phyloP scores from a whole-genome alignment of 2,113 vertebrate genomes.

The Rhineura floridana region DNA sequence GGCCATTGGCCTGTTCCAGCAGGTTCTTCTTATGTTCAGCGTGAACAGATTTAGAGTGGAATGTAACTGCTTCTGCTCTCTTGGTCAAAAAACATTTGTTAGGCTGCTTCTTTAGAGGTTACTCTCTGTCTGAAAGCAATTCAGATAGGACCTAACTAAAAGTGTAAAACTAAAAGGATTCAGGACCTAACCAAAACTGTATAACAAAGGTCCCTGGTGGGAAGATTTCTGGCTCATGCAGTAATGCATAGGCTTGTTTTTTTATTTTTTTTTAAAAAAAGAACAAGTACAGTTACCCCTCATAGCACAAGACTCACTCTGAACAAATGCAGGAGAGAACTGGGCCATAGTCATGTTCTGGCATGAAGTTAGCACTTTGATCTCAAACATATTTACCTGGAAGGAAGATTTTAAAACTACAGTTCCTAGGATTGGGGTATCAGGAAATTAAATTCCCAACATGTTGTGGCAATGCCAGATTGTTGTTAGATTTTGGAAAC shows the following conservation, averaged over 20 bases:
- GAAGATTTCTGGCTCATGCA: too few species aligned
- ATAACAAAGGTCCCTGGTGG: not conserved
- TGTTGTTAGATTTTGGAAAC: not conserved
- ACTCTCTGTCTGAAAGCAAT: not conserved
- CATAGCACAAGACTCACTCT: not conserved
- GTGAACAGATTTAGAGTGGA: not conserved
- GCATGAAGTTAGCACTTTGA: not conserved
- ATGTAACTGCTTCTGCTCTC: not conserved
- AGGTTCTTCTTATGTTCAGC: too few species aligned
- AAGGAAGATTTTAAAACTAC: not conserved
- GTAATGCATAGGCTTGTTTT: not conserved
- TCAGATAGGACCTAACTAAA: not conserved
- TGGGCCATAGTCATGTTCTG: not conserved
- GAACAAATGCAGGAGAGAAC: not conserved
- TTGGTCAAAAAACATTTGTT: not conserved
- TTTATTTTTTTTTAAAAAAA: too few species aligned
- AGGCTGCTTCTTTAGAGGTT: not conserved
- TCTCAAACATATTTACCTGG: not conserved
- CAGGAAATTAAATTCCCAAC: not conserved
- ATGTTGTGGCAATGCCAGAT: not conserved
- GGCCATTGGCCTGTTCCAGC: too few species aligned
- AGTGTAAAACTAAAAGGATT: not conserved
- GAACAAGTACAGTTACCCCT: not conserved
- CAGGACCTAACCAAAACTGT: too few species aligned
- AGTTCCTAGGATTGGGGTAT: not conserved